Base-by-base conservation (phyloP, 2,113 vertebrate genomes). In the Mesoclemmys tuberculata region DNA sequence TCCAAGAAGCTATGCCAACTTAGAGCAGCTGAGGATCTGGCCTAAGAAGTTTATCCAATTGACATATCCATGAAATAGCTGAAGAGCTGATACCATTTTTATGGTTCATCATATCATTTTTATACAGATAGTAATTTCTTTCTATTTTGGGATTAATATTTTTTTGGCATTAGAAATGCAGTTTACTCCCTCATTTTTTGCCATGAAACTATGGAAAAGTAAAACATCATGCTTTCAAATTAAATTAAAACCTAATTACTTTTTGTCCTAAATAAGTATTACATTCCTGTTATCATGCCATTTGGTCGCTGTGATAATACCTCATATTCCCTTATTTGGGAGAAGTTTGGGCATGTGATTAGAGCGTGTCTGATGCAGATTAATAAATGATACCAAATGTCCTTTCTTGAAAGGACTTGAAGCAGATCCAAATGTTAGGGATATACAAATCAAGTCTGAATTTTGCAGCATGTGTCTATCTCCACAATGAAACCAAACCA, bases 121-220 rank as follows among this genome's bases (percentile, higher is more conserved):
- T 52, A 5, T 31, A 80, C 6, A 49, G 12, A 85, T 52, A 8
- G 31, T 38, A 68, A 44, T 68, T 4, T 6, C 35, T 85, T 3
- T 75, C 61, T 80, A 29, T 84, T 85, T 51, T 1, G 21, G 41
- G 1, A 2, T 11, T 3, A 52, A 9, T n/a, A 78, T 74, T 84
- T 77, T 6, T 90, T 89, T 92, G 12, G 4, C 87, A 55, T 26
- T 46, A 90, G 27, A 94, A 87, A 83, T 89, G 38, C 1, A n/a
- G 11, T 9, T 16, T 78, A 74, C 74, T 54, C 2, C 2, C 52
- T 27, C 12, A 56, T 74, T 92, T 89, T 31, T 18, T 5, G 10
- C 2, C 41, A 51, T 7, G 27, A 10, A 93, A 90, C 89, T 29
- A 8, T 51, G 78, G 19, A 51, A 80, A 21, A n/a, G 78, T 35